Evolutionary conservation across 2,888 invertebrate species (phyloP).

Genomic region (Drosophila anomalipes): DNA sequence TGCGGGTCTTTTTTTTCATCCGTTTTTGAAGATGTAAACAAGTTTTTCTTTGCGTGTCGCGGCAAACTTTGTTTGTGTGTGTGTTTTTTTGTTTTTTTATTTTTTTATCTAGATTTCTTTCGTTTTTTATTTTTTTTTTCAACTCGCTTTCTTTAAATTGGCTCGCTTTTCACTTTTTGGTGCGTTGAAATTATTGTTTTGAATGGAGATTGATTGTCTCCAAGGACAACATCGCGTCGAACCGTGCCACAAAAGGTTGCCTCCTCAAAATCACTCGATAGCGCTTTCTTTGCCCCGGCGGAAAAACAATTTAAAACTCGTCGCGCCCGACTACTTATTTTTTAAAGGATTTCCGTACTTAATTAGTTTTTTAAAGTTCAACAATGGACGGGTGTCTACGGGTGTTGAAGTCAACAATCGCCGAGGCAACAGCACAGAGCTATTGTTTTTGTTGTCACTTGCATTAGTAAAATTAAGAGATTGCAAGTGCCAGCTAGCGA

Average conservation of each 20-base stretch:
- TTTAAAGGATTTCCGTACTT: slow-evolving; percentile 72
- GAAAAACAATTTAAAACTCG: slow-evolving; percentile 60
- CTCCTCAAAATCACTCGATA: slow-evolving; percentile 46
- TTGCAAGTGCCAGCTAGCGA: not conserved
- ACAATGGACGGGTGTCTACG: slow-evolving; percentile 50
- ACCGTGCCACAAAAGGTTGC: slow-evolving; percentile 47
- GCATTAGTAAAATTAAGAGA: slow-evolving; percentile 73
- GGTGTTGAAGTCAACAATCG: slow-evolving; percentile 61
- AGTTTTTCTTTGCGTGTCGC: slow-evolving; percentile 71
- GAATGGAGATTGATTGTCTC: slow-evolving; percentile 83
- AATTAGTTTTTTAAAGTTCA: slow-evolving; percentile 79
- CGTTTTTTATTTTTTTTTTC: slow-evolving; percentile 41
- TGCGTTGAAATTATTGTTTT: slow-evolving; percentile 77
- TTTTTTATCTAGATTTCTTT: slow-evolving; percentile 32
- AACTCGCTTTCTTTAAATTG: slow-evolving; percentile 29
- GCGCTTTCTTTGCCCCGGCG: slow-evolving; percentile 26
- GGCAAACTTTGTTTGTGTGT: slow-evolving; percentile 51
- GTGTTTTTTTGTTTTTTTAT: slow-evolving; percentile 37
- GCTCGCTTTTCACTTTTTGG: slow-evolving; percentile 70
- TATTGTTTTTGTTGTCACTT: slow-evolving; percentile 62
- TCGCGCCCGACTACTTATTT: slow-evolving; percentile 33
- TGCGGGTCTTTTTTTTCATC: slow-evolving; percentile 42
- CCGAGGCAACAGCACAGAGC: slow-evolving; percentile 7
- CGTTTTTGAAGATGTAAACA: slow-evolving; percentile 81
- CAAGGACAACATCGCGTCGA: slow-evolving; percentile 76